These are phyloP conservation scores for Tryphoninae sp. DNA, from an alignment of 2,888 invertebrate species.

Conservation along the genomic window DNA sequence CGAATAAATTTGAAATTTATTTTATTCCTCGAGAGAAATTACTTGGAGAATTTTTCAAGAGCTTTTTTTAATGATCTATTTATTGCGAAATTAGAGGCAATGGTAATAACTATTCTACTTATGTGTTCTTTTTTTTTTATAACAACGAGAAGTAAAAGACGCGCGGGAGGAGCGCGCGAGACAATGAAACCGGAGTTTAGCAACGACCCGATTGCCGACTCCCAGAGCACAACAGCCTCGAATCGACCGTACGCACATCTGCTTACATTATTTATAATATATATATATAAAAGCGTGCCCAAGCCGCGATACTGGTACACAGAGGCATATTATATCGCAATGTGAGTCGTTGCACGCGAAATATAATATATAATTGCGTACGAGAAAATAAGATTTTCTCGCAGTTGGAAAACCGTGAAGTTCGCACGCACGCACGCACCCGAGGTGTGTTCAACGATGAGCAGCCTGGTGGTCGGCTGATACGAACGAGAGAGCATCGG, in stretches of 20 bases:
- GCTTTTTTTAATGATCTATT: not conserved
- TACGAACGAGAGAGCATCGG: constrained; percentile 61
- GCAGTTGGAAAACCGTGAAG: constrained; percentile 61
- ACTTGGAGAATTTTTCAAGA: not conserved
- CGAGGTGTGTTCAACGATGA: constrained; percentile 26
- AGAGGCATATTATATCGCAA: constrained; percentile 53
- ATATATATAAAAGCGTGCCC: constrained; percentile 21
- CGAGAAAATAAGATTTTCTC: constrained; percentile 49
- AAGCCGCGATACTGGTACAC: constrained; percentile 8
- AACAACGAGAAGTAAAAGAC: constrained; percentile 11
- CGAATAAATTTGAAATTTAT: too few species aligned
- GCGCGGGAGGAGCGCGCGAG: constrained; percentile 41
- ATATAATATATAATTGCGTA: constrained; percentile 60
- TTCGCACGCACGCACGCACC: constrained; percentile 63
- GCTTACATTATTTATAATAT: constrained; percentile 25
- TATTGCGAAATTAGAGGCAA: not conserved
- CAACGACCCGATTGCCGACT: constrained; percentile 60
- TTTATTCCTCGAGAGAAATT: too few species aligned
- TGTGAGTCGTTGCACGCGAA: constrained; percentile 56
- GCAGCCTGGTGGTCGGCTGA: constrained; percentile 36
- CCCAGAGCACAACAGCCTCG: constrained; percentile 41
- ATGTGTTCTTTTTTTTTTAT: not conserved
- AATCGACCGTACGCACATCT: constrained; percentile 40
- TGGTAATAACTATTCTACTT: not conserved
- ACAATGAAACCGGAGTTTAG: constrained; percentile 56